Percentiles rank a stretch among this genome's conserved stretches.
Conservation (phyloP, 2,888 invertebrate species). For the Siphlonurus alternatus region DNA sequence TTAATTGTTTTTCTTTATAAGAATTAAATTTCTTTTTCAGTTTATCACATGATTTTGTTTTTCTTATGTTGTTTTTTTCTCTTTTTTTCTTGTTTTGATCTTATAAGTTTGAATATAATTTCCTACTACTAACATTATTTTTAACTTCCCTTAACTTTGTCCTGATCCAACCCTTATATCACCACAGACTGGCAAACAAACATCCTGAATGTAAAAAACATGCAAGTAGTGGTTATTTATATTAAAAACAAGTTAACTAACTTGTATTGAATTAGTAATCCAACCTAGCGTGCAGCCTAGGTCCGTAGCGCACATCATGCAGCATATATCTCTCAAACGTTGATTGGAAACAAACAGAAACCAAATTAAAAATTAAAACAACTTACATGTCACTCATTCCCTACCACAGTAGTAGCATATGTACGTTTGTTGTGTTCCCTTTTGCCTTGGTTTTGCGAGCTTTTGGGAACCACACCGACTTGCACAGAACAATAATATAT, state of each 20-base stretch:
- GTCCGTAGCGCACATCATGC: background rate
- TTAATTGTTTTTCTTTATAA: background rate
- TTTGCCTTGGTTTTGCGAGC: slow-evolving; percentile 8
- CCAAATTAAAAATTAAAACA: too few relatives aligned
- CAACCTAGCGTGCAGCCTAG: background rate
- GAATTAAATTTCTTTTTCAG: background rate
- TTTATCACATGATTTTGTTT: background rate
- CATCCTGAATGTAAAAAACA: too few relatives aligned
- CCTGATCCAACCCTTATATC: too few relatives aligned
- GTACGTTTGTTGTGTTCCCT: background rate
- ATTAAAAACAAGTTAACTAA: too few relatives aligned
- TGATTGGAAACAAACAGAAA: too few relatives aligned
- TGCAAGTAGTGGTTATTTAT: too few relatives aligned
- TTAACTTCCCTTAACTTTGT: too few relatives aligned
- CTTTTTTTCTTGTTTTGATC: background rate
- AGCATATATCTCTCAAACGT: background rate
- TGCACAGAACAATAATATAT: slow-evolving; percentile 11
- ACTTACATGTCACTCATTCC: background rate
- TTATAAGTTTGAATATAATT: too few relatives aligned
- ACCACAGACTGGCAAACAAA: too few relatives aligned
- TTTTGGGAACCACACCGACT: slow-evolving; percentile 17
- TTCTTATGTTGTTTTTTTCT: background rate
- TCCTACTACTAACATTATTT: too few relatives aligned
- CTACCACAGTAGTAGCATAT: background rate
- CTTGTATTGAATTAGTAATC: background rate